Evolutionary conservation across 2,113 vertebrate species (phyloP).

Genomic region (Tretioscincus oriximinensis): DNA sequence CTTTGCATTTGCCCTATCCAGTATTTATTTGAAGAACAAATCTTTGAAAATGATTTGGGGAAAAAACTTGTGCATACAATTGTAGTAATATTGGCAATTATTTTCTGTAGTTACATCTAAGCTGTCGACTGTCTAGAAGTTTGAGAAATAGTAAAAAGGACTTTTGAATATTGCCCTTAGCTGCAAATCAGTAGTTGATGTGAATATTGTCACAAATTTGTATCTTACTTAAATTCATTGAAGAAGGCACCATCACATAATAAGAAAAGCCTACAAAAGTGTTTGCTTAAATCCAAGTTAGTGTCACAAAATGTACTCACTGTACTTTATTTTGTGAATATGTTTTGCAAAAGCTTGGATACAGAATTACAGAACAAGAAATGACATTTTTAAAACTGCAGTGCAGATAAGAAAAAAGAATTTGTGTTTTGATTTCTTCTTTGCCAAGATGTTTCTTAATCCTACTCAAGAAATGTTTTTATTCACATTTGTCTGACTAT

Average conservation of each 20-base stretch:
- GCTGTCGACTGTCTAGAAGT: slow-evolving; percentile 54
- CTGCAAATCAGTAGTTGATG: slow-evolving; percentile 58
- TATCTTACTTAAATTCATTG: slow-evolving; percentile 54
- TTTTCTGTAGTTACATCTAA: slow-evolving; percentile 68
- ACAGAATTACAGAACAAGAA: neutral
- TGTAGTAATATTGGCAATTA: slow-evolving; percentile 69
- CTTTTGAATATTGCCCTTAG: slow-evolving; percentile 52
- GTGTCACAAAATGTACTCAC: neutral
- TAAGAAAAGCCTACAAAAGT: slow-evolving; percentile 29
- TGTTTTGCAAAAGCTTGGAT: neutral
- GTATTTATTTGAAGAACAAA: slow-evolving; percentile 35
- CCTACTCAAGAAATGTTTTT: neutral
- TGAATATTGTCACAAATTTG: slow-evolving; percentile 60
- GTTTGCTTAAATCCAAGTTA: slow-evolving; percentile 36
- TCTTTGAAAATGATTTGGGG: slow-evolving; percentile 50
- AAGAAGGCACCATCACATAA: slow-evolving; percentile 23
- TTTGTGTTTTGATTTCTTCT: slow-evolving; percentile 15
- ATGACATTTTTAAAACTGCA: neutral
- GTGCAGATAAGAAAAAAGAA: neutral
- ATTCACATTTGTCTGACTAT: neutral
- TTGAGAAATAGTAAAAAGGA: slow-evolving; percentile 46
- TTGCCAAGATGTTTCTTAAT: neutral
- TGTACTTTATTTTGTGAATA: neutral
- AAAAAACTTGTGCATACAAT: slow-evolving; percentile 59
- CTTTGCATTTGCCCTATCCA: slow-evolving; percentile 64